Evolutionary conservation across 2,888 invertebrate species (phyloP).

Genomic region (Conchocele bisecta): DNA sequence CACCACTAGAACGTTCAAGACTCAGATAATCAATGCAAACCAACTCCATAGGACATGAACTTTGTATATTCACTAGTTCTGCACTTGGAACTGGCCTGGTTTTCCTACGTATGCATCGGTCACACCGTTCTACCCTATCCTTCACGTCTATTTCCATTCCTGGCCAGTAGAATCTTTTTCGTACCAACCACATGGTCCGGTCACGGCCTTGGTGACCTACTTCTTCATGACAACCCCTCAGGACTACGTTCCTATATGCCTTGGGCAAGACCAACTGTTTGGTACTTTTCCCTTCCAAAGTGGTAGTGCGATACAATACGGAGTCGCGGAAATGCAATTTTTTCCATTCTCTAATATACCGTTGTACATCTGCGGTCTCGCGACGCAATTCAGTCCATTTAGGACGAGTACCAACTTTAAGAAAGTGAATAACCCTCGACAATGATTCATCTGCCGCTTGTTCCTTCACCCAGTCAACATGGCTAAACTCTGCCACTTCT

Average conservation of each 20-base stretch:
- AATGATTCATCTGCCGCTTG: neutral
- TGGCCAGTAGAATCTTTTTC: slow-evolving; percentile 23
- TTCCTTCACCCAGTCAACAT: slow-evolving; percentile 6
- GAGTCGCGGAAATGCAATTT: neutral
- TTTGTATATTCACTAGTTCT: slow-evolving; percentile 14
- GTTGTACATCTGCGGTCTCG: neutral
- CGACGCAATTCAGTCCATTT: neutral
- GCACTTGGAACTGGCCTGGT: slow-evolving; percentile 1
- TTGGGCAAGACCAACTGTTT: neutral
- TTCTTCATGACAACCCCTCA: too few species aligned
- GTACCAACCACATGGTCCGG: slow-evolving; percentile 11
- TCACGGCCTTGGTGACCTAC: too few species aligned
- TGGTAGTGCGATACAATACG: slow-evolving; percentile 1
- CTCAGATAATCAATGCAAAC: slow-evolving; percentile 26
- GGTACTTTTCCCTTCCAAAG: slow-evolving; percentile 1
- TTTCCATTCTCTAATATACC: slow-evolving; percentile 3
- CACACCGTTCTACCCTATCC: slow-evolving; percentile 2
- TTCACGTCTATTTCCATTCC: slow-evolving; percentile 13
- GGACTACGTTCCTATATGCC: too few species aligned
- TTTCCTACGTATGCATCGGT: slow-evolving; percentile 8
- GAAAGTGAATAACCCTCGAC: neutral
- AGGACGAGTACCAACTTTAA: neutral
- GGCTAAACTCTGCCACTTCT: neutral
- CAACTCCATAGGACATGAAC: slow-evolving; percentile 26
- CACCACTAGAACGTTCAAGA: neutral